Evolutionary conservation across 1,140 invertebrate species (phyloP).

Genomic region (Drosophila nigrodunni): DNA sequence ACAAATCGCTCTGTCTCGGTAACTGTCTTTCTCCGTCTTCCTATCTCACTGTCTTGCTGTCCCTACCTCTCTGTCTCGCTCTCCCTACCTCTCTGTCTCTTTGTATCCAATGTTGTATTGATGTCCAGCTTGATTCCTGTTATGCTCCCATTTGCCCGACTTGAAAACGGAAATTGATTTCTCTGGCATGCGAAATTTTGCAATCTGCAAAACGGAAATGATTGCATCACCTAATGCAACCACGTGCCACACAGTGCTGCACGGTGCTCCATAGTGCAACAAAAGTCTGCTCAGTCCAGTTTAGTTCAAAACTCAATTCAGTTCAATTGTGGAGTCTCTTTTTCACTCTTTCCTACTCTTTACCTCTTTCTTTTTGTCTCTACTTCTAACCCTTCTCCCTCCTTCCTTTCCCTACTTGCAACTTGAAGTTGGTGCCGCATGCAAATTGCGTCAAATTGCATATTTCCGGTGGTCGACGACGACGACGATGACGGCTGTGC

Average conservation of each 20-base stretch:
- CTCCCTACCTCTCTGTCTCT: background rate
- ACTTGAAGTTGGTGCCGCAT: conserved; percentile 49
- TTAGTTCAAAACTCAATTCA: conserved; percentile 8
- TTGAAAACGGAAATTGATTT: conserved; percentile 77
- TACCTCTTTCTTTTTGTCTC: background rate
- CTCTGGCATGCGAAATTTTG: conserved; percentile 58
- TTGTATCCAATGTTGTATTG: background rate
- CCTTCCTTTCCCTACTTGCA: conserved; percentile 2
- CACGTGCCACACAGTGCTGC: conserved; percentile 54
- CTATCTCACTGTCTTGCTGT: background rate
- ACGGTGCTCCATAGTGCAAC: background rate
- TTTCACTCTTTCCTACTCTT: background rate
- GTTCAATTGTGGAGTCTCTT: conserved; percentile 1
- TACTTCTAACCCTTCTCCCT: background rate
- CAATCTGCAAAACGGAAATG: conserved; percentile 76
- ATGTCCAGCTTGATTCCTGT: conserved; percentile 29
- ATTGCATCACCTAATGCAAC: conserved; percentile 77
- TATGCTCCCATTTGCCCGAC: conserved; percentile 23
- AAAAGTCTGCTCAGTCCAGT: conserved; percentile 19
- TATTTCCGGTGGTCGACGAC: conserved; percentile 70
- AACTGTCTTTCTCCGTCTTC: background rate
- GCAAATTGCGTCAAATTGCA: conserved; percentile 83
- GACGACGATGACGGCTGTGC: conserved; percentile 39
- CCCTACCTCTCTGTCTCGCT: background rate
- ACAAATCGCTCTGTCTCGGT: background rate